Evolutionary conservation across 1,140 invertebrate species (phyloP), one percentile per base, ranked within the genome.

Genomic region (Drosophila arizonae): DNA sequence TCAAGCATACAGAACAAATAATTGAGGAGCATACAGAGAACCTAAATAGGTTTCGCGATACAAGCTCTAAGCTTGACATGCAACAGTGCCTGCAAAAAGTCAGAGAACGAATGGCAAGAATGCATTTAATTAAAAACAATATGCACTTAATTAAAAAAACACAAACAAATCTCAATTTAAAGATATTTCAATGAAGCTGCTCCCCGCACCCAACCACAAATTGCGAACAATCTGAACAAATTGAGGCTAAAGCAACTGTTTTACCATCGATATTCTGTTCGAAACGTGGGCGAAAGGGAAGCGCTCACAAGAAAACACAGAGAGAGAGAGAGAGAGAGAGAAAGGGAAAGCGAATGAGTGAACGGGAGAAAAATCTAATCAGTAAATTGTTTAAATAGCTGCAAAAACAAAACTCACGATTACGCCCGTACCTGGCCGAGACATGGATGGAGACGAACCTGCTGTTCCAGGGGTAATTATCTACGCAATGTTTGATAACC

Each of bases 301-400:
- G 24, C 24, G 17, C 45, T 54, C 17, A 9, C 4, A 24, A 28
- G 15, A 8, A 45, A 45, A n/a, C 6, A 45, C 8, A 45, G n/a
- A 17, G n/a, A 15, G 46, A 50, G 10, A 36, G 30, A 24, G 45
- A 10, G 45, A 15, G 50, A 9, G 9, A 43, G 11, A 13, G 10
- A 43, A 13, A n/a, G 10, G 3, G 9, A 41, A 4, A 41, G 15
- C 21, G 15, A 13, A 11, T 52, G 15, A 17, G 24, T 33, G 43
- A 72, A 28, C 6, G 21, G 45, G 46, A 57, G 62, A 81, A 76
- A 86, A 87, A 86, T 86, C 82, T 87, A 86, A 86, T 86, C 82
- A 86, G 75, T 60, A 77, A 87, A 86, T 86, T 86, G 82, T 87
- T 86, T 68, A 81, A 86, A 86, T 82, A 87, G 79, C 82, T 78